Base-by-base conservation (phyloP, 2,797 vertebrate species). In the Lepilemur ruficaudatus region DNA sequence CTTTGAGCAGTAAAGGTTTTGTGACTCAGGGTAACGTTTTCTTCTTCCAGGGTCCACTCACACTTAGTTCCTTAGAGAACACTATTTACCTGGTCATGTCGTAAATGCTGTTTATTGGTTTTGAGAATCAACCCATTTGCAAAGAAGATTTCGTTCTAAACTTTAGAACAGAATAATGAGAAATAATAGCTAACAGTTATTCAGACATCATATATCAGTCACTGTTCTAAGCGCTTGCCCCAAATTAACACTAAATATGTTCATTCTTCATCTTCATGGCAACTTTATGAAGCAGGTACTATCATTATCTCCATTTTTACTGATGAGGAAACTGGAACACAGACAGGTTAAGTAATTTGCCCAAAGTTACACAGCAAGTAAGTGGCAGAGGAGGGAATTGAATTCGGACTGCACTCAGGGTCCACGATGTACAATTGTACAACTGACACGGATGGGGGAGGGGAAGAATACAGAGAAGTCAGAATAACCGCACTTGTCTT, bases 41-140 rank as follows among this genome's bases (percentile, higher is more conserved):
- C 48, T 50, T 28, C 46, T 84, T 17, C 2, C 0, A 0, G 4
- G 57, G 25, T 38, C 23, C 38, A 7, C 25, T 59, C 52, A 9
- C 2, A 11, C 46, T 25, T 4, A 3, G 25, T 52, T 65, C 2
- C 32, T 63, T 14, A 4, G 23, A 22, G 59, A 82, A 35, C 28
- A 4, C 17, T 48, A 1, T 32, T 48, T 63, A 32, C 46, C 32
- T 35, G 79, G 41, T 35, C 61, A 22, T 1, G 30, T 11, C 1
- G 35, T 70, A 32, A 52, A 41, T 2, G 69, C n/a, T n/a, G 25
- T 46, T 35, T 52, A 13, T 59, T 46, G 18, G 30, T 65, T 76
- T 65, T 75, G 41, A 63, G 79, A 57, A 48, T 50, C 83, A 48
- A 5, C 18, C 52, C 67, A 6, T 15, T 30, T 35, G 67, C 75